These are phyloP conservation scores for Pheosia tremula DNA, from an alignment of 2,888 invertebrate genomes.

Conservation along the genomic window DNA sequence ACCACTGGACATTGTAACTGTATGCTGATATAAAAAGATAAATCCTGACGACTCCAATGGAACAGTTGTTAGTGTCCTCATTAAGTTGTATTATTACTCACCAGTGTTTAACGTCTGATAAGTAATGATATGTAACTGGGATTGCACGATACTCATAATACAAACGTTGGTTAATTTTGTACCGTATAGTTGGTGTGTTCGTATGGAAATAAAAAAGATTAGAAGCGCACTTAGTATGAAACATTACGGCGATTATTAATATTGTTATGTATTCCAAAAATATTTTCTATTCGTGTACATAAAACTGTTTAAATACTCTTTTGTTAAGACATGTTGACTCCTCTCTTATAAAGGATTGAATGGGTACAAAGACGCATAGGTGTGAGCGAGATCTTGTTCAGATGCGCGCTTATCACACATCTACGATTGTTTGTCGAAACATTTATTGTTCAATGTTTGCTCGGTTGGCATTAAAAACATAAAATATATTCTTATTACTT, in stretches of 20 bases:
- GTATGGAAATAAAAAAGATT: too few species aligned
- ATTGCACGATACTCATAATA: too few species aligned
- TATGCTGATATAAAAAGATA: constrained; percentile 50
- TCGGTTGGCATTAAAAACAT: constrained; percentile 1
- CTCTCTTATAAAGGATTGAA: constrained; percentile 47
- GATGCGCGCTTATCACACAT: constrained; percentile 48
- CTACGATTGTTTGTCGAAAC: constrained; percentile 43
- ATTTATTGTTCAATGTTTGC: constrained; percentile 27
- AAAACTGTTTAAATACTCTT: constrained; percentile 23
- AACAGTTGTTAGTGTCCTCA: too few species aligned
- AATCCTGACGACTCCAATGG: neutral
- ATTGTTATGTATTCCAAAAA: too few species aligned
- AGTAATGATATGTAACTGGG: too few species aligned
- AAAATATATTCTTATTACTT: neutral
- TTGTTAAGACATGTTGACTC: constrained; percentile 49
- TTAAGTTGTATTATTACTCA: too few species aligned
- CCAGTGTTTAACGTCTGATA: neutral
- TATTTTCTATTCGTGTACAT: neutral
- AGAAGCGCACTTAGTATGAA: too few species aligned
- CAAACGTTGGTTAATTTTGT: too few species aligned
- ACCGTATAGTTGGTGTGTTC: too few species aligned
- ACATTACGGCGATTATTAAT: too few species aligned
- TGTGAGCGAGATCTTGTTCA: constrained; percentile 46
- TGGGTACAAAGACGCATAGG: constrained; percentile 48
- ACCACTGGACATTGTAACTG: constrained; percentile 54